These are phyloP conservation scores for Nesidiocoris tenuis DNA, from an alignment of 2,888 invertebrate genomes.

Conservation along the genomic window DNA sequence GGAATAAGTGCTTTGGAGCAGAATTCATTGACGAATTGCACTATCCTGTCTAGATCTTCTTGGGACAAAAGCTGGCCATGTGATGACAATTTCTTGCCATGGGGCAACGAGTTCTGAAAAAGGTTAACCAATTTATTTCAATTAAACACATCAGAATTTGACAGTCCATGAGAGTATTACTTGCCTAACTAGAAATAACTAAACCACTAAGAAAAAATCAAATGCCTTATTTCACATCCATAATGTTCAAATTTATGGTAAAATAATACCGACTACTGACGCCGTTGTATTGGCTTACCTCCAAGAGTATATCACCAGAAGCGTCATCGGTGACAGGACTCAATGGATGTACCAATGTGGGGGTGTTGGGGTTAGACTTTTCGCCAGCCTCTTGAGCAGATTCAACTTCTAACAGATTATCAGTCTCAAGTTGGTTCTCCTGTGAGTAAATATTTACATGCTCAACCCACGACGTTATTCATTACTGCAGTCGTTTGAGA, in stretches of 20 bases:
- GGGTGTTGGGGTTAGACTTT: conserved; percentile 50
- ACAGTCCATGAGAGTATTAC: neutral
- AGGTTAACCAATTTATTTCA: neutral
- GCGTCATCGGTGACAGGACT: conserved; percentile 59
- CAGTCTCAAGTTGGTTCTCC: conserved; percentile 24
- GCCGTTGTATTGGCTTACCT: neutral
- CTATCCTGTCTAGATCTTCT: conserved; percentile 81
- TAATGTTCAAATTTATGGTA: too few relatives aligned
- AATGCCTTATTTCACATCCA: too few relatives aligned
- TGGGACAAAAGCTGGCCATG: conserved; percentile 73
- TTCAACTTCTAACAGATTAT: conserved; percentile 54
- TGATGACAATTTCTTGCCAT: neutral
- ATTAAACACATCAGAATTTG: neutral
- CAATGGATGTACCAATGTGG: conserved; percentile 68
- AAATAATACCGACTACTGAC: too few relatives aligned
- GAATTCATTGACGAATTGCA: conserved; percentile 84
- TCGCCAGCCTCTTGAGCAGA: conserved; percentile 59
- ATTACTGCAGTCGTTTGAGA: too few relatives aligned
- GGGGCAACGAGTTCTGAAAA: neutral
- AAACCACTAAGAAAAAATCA: too few relatives aligned
- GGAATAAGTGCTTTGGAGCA: conserved; percentile 82
- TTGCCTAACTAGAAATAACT: neutral
- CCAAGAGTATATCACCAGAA: neutral
- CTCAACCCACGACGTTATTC: too few relatives aligned
- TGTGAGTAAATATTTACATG: too few relatives aligned